Percentiles rank a stretch among this genome's conserved stretches.
These are phyloP conservation scores for Odontomyia ornata DNA, from an alignment of 2,888 invertebrate species.

Conservation along the genomic window DNA sequence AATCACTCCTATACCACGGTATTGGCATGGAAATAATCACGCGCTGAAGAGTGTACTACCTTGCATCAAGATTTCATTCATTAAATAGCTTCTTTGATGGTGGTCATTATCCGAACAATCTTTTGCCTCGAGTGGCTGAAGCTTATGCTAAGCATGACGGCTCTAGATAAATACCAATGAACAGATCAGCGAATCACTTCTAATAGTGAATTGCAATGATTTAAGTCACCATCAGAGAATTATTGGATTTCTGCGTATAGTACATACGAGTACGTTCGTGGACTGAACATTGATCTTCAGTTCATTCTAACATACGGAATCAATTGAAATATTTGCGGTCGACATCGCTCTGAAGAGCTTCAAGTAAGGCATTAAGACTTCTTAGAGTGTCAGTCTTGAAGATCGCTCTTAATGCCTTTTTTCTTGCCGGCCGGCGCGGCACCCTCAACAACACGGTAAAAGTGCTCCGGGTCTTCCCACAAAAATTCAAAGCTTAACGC, in stretches of 20 bases:
- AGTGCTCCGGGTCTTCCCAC: too few species aligned
- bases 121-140: constrained; percentile 23
- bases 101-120: constrained; percentile 19
- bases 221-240: constrained; percentile 12
- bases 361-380: constrained; percentile 10
- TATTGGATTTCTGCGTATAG: background rate
- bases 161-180: background rate
- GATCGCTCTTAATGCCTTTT: constrained; percentile 4
- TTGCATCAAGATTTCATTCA: background rate
- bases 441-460: background rate
- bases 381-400: constrained; percentile 18
- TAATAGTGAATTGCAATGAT: constrained; percentile 5
- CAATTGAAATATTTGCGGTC: constrained; percentile 33
- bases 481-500: too few species aligned
- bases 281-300: background rate
- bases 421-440: constrained; percentile 14
- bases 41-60: background rate
- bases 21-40: too few species aligned
- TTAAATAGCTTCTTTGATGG: background rate
- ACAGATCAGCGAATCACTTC: constrained; percentile 3
- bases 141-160: background rate
- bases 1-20: too few species aligned
- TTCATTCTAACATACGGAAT: background rate
- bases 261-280: background rate
- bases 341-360: background rate